Conservation (phyloP, 2,888 invertebrate species). For the Amphiduros pacificus region DNA sequence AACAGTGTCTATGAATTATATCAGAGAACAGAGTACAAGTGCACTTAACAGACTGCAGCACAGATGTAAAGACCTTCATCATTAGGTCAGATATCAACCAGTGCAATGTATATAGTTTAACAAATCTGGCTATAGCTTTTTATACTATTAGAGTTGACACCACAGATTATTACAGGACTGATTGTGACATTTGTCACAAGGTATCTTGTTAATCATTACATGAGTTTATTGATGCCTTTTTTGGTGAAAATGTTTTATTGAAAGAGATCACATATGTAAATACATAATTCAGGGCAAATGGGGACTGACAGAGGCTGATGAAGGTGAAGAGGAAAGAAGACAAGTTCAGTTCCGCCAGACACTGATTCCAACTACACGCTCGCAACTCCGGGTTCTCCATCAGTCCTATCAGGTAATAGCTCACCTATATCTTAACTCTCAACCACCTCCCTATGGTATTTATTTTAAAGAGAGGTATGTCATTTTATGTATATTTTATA, state of each 20-base stretch:
- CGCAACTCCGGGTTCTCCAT: constrained; percentile 69
- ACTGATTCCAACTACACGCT: constrained; percentile 66
- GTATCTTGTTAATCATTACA: not conserved
- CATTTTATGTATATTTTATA: no score
- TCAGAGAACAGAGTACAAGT: no score
- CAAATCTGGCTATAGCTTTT: no score
- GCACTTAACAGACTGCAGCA: no score
- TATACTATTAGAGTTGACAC: no score
- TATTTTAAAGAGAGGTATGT: no score
- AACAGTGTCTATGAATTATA: no score
- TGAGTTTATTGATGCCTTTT: not conserved
- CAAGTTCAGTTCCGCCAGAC: constrained; percentile 69
- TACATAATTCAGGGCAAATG: constrained; percentile 65
- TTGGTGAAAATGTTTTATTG: not conserved
- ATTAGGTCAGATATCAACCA: no score
- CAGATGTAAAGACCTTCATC: no score
- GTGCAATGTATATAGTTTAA: not conserved
- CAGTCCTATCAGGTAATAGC: constrained; percentile 74
- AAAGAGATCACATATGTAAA: not conserved
- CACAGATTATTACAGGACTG: no score
- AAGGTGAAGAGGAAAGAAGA: constrained; percentile 65
- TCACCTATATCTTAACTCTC: no score
- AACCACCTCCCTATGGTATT: no score
- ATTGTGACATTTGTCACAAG: not conserved
- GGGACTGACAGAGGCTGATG: constrained; percentile 67